phyloP scores from a whole-genome alignment of 2,888 invertebrate species.

The Spatulosminthurus flaviceps region DNA sequence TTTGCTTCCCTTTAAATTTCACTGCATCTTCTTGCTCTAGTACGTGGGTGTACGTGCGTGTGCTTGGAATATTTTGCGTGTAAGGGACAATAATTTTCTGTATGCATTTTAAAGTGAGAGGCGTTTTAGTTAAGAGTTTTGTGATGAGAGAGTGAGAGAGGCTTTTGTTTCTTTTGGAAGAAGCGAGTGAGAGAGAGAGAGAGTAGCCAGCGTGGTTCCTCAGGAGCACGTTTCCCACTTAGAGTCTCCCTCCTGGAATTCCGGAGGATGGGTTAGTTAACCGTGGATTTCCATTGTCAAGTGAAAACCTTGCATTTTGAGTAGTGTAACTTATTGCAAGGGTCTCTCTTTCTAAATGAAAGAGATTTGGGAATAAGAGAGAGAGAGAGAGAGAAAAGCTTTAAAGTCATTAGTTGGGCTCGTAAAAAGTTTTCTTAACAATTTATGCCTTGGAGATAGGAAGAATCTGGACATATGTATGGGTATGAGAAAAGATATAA shows the following conservation, averaged over 20 bases:
- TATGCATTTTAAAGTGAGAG: too few species aligned
- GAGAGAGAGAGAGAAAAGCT: conserved; percentile 16
- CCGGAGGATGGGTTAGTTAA: conserved; percentile 9
- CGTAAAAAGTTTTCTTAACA: conserved; percentile 31
- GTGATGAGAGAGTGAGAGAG: too few species aligned
- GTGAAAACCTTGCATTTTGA: neutral
- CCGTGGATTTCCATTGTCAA: conserved; percentile 18
- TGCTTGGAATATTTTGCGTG: too few species aligned
- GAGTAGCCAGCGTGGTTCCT: neutral
- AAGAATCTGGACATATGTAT: neutral
- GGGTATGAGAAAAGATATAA: too few species aligned
- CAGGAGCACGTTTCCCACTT: neutral
- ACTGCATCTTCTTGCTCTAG: too few species aligned
- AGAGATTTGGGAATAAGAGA: neutral
- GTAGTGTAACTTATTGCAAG: conserved; percentile 10
- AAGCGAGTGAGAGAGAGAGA: too few species aligned
- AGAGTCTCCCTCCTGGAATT: neutral
- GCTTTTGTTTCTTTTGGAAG: too few species aligned
- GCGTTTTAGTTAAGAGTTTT: too few species aligned
- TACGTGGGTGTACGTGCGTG: too few species aligned
- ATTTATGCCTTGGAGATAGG: neutral
- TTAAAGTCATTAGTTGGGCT: conserved; percentile 37
- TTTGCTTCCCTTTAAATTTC: neutral
- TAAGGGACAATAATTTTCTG: too few species aligned
- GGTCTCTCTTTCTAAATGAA: neutral